Evolutionary conservation across 2,797 vertebrate species (phyloP).

Genomic region (Falco peregrinus): DNA sequence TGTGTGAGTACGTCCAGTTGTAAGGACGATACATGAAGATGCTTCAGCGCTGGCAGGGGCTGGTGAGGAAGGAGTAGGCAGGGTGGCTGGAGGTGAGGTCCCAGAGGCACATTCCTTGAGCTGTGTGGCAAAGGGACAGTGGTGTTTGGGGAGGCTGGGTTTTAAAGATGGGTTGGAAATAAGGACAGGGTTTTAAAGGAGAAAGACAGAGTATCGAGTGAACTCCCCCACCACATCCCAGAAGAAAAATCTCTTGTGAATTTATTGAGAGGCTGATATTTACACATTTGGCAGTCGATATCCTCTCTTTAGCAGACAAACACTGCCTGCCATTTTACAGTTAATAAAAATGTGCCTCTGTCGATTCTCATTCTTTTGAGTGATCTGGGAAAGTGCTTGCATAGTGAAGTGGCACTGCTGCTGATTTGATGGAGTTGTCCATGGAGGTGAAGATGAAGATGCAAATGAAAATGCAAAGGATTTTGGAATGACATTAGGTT

Average conservation of each 20-base stretch:
- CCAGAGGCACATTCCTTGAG: background rate
- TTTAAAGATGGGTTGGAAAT: background rate
- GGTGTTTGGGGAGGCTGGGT: background rate
- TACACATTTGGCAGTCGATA: slow-evolving; percentile 7
- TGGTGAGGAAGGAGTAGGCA: background rate
- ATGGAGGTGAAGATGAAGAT: slow-evolving; percentile 4
- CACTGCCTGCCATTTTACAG: background rate
- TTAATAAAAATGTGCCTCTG: slow-evolving; percentile 25
- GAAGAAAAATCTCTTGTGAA: background rate
- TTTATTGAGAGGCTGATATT: slow-evolving; percentile 19
- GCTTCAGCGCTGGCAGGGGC: background rate
- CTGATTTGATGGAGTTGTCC: slow-evolving; percentile 7
- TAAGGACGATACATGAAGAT: background rate
- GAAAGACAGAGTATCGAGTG: background rate
- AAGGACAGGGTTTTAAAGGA: background rate
- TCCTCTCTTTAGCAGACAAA: background rate
- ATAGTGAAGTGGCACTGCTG: background rate
- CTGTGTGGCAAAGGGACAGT: fast-evolving
- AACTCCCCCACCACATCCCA: background rate
- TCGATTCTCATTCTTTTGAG: background rate
- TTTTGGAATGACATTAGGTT: slow-evolving; percentile 40
- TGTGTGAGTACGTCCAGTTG: fast-evolving
- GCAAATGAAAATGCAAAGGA: slow-evolving; percentile 17
- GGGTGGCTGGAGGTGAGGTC: background rate
- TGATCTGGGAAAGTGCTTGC: background rate